These are phyloP conservation scores for Ecliptopera silaceata DNA, from an alignment of 2,888 invertebrate species.

Conservation along the genomic window DNA sequence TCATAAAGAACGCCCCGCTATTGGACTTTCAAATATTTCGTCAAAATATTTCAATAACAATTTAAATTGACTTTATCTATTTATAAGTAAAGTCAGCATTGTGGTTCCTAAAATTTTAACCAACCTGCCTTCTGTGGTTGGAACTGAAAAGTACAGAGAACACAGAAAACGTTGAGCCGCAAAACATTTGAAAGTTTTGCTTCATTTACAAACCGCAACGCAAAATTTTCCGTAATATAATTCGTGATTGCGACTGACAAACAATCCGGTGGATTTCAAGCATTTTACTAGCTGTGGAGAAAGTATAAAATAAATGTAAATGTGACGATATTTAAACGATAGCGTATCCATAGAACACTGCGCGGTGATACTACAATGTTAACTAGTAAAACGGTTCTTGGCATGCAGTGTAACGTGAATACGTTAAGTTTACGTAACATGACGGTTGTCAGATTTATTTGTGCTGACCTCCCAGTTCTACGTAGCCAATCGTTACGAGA, in stretches of 20 bases:
- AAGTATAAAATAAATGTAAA: too few species aligned
- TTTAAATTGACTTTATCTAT: slow-evolving; percentile 47
- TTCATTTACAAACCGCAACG: slow-evolving; percentile 50
- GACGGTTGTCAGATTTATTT: too few species aligned
- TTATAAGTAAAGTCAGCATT: slow-evolving; percentile 45
- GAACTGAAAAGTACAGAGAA: slow-evolving; percentile 58
- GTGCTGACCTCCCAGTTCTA: too few species aligned
- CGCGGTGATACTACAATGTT: too few species aligned
- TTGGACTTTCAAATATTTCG: slow-evolving; percentile 35
- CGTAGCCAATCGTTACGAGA: slow-evolving; percentile 34
- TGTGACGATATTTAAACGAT: too few species aligned
- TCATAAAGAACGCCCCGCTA: slow-evolving; percentile 32
- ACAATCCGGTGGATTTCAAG: slow-evolving; percentile 40
- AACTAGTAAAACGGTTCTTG: too few species aligned
- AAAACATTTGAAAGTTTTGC: slow-evolving; percentile 60
- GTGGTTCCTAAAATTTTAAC: slow-evolving; percentile 43
- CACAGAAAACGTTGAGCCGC: slow-evolving; percentile 55
- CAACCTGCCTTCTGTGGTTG: slow-evolving; percentile 48
- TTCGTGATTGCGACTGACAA: slow-evolving; percentile 50
- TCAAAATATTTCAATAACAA: slow-evolving; percentile 42
- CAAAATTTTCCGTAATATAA: slow-evolving; percentile 47
- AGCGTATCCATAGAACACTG: too few species aligned
- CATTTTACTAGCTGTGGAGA: slow-evolving; percentile 18
- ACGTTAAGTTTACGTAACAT: too few species aligned
- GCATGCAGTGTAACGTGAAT: too few species aligned